Evolutionary conservation across 1,140 invertebrate species (phyloP), one percentile per base, ranked within the genome.

Genomic region (Pseudomyrmex flavicornis): DNA sequence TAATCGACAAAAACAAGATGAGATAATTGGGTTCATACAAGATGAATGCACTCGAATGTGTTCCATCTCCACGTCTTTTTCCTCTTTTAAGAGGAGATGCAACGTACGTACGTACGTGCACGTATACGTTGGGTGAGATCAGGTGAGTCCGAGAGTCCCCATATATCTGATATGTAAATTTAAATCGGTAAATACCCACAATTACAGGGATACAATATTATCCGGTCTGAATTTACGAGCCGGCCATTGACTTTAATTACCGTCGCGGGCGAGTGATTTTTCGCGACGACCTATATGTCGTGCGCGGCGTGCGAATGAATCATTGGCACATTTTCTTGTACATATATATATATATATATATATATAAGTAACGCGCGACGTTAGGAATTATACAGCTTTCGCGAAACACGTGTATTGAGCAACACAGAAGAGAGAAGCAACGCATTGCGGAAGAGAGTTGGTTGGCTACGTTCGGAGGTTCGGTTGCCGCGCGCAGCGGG

Each of bases 351-450:
- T n/a, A 35, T 7, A 35, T 5, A 35, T 5, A 4, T 5, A 5
- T 35, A 26, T 26, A 26, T 26, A 26, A 2, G 35, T 35, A 35
- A 35, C 35, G 35, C 35, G 35, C 5, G 26, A 65, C 68, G 58
- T 84, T 76, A 86, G 84, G 58, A 86, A 84, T 86, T 56, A 63
- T 70, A 35, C 35, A 74, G 75, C 84, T 89, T 89, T 84, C 87
- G 15, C 84, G 63, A n/a, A 72, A 82, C 52, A 7, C 35, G 35
- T 35, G 13, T 35, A 83, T 88, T 85, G 54, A 76, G 58, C 20
- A 88, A 86, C 56, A 7, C 35, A 35, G 35, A 35, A 35, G 35
- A 35, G 35, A 35, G 8, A 52, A 44, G 61, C 72, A 35, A 20
- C 26, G 44, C 62, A 70, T 65, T 44, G 54, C 75, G 58, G 76